A percentile compares a stretch with the other conserved stretches of the same genome.
Conservation (phyloP, 2,797 vertebrate genomes). For the Rhinatrema bivittatum region DNA sequence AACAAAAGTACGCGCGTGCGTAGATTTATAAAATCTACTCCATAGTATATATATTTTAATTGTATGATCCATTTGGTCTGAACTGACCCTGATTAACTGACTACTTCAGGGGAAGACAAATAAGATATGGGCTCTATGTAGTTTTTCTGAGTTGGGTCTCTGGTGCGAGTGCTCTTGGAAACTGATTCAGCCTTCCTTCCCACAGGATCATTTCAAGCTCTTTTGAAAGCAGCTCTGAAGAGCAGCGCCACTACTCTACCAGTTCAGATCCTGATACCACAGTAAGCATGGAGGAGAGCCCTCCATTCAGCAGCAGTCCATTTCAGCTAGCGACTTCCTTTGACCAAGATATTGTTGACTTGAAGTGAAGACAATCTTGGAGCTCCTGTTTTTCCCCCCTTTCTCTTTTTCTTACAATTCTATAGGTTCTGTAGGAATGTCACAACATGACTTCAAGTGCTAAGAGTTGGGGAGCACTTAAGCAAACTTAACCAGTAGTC, state of each 20-base stretch:
- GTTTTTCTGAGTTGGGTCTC: too few species aligned
- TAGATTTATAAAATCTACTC: too few species aligned
- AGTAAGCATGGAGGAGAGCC: slow-evolving; percentile 62
- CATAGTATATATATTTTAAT: too few species aligned
- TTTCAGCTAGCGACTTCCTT: slow-evolving; percentile 72
- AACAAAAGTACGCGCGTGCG: too few species aligned
- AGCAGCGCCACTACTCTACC: slow-evolving; percentile 55
- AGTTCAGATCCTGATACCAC: slow-evolving; percentile 65
- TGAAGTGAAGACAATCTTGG: slow-evolving; percentile 80
- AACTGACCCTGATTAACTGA: too few species aligned
- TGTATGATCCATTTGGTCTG: too few species aligned
- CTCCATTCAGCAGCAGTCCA: slow-evolving; percentile 48
- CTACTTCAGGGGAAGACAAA: too few species aligned
- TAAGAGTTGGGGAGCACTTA: slow-evolving; percentile 15
- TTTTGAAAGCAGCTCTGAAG: slow-evolving; percentile 64
- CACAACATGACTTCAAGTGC: slow-evolving; percentile 28
- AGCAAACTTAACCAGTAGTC: slow-evolving; percentile 14
- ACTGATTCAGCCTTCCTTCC: slow-evolving; percentile 18
- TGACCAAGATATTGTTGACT: slow-evolving; percentile 85
- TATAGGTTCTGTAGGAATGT: slow-evolving; percentile 34
- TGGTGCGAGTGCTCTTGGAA: too few species aligned
- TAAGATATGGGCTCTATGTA: too few species aligned
- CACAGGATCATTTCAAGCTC: slow-evolving; percentile 71
- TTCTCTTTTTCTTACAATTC: slow-evolving; percentile 28
- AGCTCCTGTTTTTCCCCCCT: slow-evolving; percentile 35